Evolutionary conservation across 2,888 invertebrate genomes (phyloP).

Genomic region (Tiphia femorata): DNA sequence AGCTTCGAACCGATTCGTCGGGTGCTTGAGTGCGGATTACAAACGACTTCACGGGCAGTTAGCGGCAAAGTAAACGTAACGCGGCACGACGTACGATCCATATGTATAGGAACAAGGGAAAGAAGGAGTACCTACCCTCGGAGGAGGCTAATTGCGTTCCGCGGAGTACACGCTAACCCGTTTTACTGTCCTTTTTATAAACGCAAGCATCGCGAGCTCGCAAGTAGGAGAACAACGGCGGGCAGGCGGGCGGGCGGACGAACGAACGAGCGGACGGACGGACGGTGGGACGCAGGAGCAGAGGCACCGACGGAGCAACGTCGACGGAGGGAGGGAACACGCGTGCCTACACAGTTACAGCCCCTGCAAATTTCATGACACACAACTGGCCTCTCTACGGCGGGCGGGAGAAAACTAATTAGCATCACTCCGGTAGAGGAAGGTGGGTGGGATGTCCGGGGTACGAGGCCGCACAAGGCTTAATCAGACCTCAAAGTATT

Average conservation of each 20-base stretch:
- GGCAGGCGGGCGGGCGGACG: neutral
- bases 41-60: too few relatives aligned
- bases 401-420: slow-evolving; percentile 39
- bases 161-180: too few relatives aligned
- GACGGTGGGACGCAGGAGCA: neutral
- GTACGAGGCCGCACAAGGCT: slow-evolving; percentile 31
- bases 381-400: too few relatives aligned
- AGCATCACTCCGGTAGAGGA: slow-evolving; percentile 36
- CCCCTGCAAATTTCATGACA: too few relatives aligned
- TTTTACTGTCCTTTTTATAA: too few relatives aligned
- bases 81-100: too few relatives aligned
- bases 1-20: too few relatives aligned
- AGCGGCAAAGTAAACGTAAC: too few relatives aligned
- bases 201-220: slow-evolving; percentile 21
- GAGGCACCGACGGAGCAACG: slow-evolving; percentile 13
- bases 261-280: neutral
- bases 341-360: too few relatives aligned
- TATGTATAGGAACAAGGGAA: slow-evolving; percentile 12
- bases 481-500: slow-evolving; percentile 50
- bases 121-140: slow-evolving; percentile 13
- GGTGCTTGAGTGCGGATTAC: too few relatives aligned
- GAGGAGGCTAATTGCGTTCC: slow-evolving; percentile 36
- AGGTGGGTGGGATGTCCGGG: too few relatives aligned
- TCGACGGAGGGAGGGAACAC: too few relatives aligned
- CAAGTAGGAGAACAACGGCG: slow-evolving; percentile 30